A percentile compares a stretch with the other conserved stretches of the same genome.
These are phyloP conservation scores for Cotesia vestalis DNA, from an alignment of 1,140 invertebrate genomes.

Conservation along the genomic window DNA sequence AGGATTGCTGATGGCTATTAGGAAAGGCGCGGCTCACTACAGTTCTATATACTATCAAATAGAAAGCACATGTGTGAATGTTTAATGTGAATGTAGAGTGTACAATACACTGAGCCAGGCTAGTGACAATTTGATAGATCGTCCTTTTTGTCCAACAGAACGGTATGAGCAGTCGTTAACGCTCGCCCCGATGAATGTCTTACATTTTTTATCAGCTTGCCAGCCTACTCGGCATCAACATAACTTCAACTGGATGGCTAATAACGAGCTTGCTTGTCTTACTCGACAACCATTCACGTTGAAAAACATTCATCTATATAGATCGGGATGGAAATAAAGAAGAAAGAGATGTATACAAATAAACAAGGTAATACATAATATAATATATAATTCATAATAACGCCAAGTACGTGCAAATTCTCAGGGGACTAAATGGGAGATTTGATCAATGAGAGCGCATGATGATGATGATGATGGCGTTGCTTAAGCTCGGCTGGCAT, in stretches of 20 bases:
- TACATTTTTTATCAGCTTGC: slow-evolving; percentile 33
- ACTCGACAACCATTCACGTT: slow-evolving; percentile 22
- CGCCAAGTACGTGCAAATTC: slow-evolving; percentile 13
- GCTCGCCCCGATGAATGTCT: slow-evolving; percentile 29
- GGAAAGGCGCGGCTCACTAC: slow-evolving; percentile 32
- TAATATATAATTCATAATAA: slow-evolving; percentile 14
- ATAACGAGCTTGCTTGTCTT: slow-evolving; percentile 42
- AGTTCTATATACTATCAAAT: slow-evolving; percentile 42
- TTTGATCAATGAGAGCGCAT: slow-evolving; percentile 18
- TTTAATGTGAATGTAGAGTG: no score
- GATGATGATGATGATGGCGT: slow-evolving; percentile 21
- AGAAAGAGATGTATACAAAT: background rate
- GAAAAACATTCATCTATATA: slow-evolving; percentile 16
- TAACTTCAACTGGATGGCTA: slow-evolving; percentile 22
- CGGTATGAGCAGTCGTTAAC: slow-evolving; percentile 27
- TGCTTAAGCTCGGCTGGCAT: background rate
- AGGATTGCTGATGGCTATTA: slow-evolving; percentile 46
- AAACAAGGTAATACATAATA: background rate
- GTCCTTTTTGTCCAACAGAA: slow-evolving; percentile 39
- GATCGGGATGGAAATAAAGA: background rate
- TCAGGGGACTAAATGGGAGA: background rate
- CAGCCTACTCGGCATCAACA: background rate
- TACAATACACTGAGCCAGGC: background rate
- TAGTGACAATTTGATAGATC: slow-evolving; percentile 61
- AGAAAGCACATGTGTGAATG: slow-evolving; percentile 36